These are phyloP conservation scores for Drosophila arizonae DNA, from an alignment of 1,140 invertebrate genomes.

Conservation along the genomic window DNA sequence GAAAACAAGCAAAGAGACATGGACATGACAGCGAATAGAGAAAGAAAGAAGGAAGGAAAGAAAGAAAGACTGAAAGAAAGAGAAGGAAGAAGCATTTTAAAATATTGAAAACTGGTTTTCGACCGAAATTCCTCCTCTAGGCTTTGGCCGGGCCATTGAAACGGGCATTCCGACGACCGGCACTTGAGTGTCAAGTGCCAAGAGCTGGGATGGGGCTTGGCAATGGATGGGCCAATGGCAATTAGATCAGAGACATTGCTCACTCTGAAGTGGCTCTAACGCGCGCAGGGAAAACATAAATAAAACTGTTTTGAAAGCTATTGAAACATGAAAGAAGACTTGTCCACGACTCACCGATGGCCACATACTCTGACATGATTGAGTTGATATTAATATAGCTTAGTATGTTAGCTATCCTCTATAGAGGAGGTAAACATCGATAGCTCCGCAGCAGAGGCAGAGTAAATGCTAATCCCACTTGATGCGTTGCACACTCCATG, in stretches of 20 bases:
- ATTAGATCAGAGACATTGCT: conserved; percentile 75
- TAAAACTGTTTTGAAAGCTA: conserved; percentile 58
- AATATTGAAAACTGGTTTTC: conserved; percentile 74
- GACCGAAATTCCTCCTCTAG: conserved; percentile 46
- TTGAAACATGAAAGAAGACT: conserved; percentile 48
- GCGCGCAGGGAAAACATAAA: conserved; percentile 38
- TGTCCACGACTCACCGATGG: not conserved
- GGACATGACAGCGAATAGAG: not conserved
- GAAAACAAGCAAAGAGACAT: conserved; percentile 40
- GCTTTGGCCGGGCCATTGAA: not conserved
- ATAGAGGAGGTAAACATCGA: too few relatives aligned
- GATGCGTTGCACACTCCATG: not conserved
- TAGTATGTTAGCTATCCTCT: too few relatives aligned
- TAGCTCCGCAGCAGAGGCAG: too few relatives aligned
- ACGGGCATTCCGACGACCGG: conserved; percentile 13
- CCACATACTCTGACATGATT: not conserved
- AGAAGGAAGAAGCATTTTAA: conserved; percentile 50
- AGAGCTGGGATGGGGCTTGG: conserved; percentile 28
- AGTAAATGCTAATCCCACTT: too few relatives aligned
- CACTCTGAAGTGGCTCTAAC: conserved; percentile 57
- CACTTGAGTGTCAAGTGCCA: conserved; percentile 72
- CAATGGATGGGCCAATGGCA: conserved; percentile 41
- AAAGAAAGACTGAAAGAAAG: too few relatives aligned
- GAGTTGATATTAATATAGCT: too few relatives aligned
- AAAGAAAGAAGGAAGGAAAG: conserved; percentile 4